Evolutionary conservation across 2,888 invertebrate species (phyloP).

Genomic region (Platynereis dumerilii): DNA sequence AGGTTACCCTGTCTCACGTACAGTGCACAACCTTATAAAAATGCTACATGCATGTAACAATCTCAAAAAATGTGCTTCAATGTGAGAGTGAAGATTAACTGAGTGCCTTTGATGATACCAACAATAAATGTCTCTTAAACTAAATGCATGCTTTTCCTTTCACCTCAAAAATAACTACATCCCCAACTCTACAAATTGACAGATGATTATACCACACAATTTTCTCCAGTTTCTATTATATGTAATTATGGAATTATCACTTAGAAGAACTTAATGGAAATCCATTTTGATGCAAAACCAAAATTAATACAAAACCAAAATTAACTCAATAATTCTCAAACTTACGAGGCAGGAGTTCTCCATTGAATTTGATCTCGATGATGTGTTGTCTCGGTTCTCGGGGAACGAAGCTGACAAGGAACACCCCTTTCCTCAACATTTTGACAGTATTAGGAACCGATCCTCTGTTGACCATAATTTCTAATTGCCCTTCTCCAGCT

Average conservation of each 20-base stretch:
- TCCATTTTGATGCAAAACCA: not conserved
- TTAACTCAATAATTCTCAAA: no score
- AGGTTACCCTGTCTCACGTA: no score
- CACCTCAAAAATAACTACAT: no score
- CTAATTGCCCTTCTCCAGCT: conserved; percentile 98
- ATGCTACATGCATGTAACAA: no score
- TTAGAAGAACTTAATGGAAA: not conserved
- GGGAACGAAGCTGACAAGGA: conserved; percentile 88
- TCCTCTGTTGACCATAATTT: conserved; percentile 99
- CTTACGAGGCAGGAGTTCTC: conserved; percentile 65
- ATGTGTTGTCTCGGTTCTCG: conserved; percentile 87
- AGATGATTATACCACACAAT: not conserved
- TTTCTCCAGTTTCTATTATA: not conserved
- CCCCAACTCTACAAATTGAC: no score
- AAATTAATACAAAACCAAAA: no score
- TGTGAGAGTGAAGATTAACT: no score
- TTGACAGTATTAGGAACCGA: conserved; percentile 88
- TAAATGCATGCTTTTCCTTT: no score
- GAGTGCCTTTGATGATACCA: no score
- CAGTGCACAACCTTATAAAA: no score
- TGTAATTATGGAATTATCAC: not conserved
- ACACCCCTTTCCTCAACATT: conserved; percentile 69
- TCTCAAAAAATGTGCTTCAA: no score
- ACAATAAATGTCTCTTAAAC: no score
- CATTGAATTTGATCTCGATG: conserved; percentile 78